A percentile compares a stretch with the other conserved stretches of the same genome.
Evolutionary conservation across 2,888 invertebrate species (phyloP).

Genomic region (Laspeyria flexula): DNA sequence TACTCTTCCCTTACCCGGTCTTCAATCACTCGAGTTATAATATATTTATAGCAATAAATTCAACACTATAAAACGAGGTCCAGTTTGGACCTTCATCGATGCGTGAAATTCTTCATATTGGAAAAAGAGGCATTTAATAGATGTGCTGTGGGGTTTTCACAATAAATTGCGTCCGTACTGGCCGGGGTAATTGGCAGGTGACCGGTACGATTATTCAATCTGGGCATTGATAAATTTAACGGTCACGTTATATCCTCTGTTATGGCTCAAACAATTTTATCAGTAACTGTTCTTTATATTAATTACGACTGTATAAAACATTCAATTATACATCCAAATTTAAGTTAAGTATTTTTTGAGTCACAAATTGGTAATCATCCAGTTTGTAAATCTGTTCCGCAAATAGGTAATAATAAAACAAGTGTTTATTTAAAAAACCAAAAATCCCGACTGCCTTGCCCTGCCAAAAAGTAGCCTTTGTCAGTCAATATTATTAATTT

Average conservation of each 20-base stretch:
- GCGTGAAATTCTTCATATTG: slow-evolving; percentile 51
- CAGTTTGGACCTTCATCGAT: slow-evolving; percentile 35
- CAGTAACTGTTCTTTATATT: not conserved
- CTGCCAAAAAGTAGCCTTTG: too few species aligned
- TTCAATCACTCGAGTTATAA: slow-evolving; percentile 29
- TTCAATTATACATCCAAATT: too few species aligned
- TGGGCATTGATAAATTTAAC: slow-evolving; percentile 64
- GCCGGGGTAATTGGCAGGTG: slow-evolving; percentile 64
- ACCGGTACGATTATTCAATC: slow-evolving; percentile 64
- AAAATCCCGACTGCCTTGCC: too few species aligned
- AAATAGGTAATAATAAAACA: too few species aligned
- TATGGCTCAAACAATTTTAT: not conserved
- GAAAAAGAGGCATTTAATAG: slow-evolving; percentile 58
- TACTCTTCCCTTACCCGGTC: too few species aligned
- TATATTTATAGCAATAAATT: slow-evolving; percentile 36
- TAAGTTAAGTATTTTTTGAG: too few species aligned
- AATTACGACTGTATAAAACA: too few species aligned
- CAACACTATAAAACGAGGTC: slow-evolving; percentile 40
- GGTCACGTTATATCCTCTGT: slow-evolving; percentile 30
- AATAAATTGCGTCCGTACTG: slow-evolving; percentile 59
- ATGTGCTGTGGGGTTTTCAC: slow-evolving; percentile 52
- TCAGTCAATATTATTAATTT: too few species aligned
- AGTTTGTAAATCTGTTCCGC: too few species aligned
- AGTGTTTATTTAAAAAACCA: too few species aligned
- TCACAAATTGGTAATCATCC: too few species aligned